Evolutionary conservation across 2,888 invertebrate species (phyloP).

Genomic region (Ectobius pallidus): DNA sequence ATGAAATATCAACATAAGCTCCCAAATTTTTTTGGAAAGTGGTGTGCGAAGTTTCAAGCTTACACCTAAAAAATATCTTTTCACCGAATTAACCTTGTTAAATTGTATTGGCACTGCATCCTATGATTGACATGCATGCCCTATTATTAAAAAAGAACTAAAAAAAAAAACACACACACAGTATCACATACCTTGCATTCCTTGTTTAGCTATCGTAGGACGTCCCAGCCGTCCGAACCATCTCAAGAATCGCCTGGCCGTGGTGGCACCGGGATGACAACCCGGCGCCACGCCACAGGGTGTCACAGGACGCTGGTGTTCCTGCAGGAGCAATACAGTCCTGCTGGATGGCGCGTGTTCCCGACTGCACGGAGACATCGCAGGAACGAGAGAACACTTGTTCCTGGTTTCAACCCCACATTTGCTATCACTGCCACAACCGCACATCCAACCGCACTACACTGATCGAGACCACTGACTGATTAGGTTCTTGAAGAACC

Average conservation of each 20-base stretch:
- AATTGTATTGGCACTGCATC: too few species aligned
- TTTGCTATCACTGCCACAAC: neutral
- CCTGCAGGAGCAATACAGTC: slow-evolving; percentile 1
- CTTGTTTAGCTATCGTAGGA: slow-evolving; percentile 60
- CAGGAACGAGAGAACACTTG: too few species aligned
- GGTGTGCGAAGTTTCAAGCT: too few species aligned
- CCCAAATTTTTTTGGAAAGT: too few species aligned
- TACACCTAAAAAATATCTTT: too few species aligned
- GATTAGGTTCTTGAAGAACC: too few species aligned
- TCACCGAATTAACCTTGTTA: too few species aligned
- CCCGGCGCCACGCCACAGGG: neutral
- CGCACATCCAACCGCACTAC: neutral
- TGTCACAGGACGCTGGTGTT: slow-evolving; percentile 8
- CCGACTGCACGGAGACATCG: slow-evolving; percentile 7
- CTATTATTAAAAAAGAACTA: too few species aligned
- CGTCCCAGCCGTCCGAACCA: slow-evolving; percentile 62
- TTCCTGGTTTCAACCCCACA: neutral
- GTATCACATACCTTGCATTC: too few species aligned
- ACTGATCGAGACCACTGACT: neutral
- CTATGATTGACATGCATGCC: too few species aligned
- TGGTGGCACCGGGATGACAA: slow-evolving; percentile 44
- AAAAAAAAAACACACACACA: too few species aligned
- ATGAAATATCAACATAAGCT: too few species aligned
- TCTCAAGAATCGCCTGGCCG: slow-evolving; percentile 60
- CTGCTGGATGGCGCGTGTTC: slow-evolving; percentile 15